Conservation (phyloP, 2,113 vertebrate genomes). For the Panthera uncia region DNA sequence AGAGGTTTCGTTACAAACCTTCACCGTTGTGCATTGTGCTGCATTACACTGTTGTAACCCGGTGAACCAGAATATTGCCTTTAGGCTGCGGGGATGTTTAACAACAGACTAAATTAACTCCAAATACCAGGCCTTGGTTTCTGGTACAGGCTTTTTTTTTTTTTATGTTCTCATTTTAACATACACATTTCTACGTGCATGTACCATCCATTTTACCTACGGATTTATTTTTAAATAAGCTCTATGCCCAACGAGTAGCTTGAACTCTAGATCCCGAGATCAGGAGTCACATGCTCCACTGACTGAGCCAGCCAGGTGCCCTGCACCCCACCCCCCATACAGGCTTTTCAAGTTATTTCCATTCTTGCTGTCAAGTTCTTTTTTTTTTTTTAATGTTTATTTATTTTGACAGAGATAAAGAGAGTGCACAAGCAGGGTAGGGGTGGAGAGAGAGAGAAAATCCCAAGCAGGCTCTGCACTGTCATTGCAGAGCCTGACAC, state of each 20-base stretch:
- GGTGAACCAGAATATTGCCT: background rate
- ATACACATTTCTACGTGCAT: background rate
- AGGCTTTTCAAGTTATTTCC: background rate
- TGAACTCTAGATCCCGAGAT: background rate
- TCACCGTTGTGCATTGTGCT: background rate
- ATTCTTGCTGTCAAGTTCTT: background rate
- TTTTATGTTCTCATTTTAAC: background rate
- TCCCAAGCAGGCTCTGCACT: no score
- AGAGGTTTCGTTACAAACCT: background rate
- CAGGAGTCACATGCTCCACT: background rate
- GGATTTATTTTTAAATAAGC: background rate
- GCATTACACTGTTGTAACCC: background rate
- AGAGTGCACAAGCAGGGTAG: no score
- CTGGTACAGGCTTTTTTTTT: background rate
- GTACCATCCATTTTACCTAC: background rate
- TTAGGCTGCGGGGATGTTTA: background rate
- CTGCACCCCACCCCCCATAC: background rate
- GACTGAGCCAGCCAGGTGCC: fast-evolving
- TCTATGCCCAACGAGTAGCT: background rate
- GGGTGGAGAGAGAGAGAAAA: no score
- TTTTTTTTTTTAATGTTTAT: no score
- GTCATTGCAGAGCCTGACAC: no score
- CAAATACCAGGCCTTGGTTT: background rate
- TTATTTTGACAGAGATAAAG: no score
- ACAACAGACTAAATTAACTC: background rate